Evolutionary conservation across 2,888 invertebrate genomes (phyloP).

Genomic region (Agrochola circellaris): DNA sequence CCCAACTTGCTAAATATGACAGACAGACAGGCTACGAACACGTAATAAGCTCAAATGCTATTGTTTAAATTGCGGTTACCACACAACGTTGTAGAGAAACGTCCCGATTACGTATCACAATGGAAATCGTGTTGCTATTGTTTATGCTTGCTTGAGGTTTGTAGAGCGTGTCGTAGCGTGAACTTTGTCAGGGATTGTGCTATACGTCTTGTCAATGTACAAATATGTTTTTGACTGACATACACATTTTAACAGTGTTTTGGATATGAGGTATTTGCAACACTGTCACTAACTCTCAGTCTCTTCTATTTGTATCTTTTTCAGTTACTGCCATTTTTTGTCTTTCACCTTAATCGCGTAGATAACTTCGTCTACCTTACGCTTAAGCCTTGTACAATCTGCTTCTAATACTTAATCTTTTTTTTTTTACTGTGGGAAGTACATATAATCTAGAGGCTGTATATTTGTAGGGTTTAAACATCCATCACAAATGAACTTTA

Average conservation of each 20-base stretch:
- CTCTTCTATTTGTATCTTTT: not conserved
- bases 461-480: not conserved
- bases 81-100: slow-evolving; percentile 54
- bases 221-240: slow-evolving; percentile 33
- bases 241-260: slow-evolving; percentile 13
- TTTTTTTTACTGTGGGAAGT: not conserved
- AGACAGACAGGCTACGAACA: slow-evolving; percentile 66
- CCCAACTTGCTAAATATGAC: slow-evolving; percentile 62
- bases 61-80: slow-evolving; percentile 76
- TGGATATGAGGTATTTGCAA: not conserved
- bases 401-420: not conserved
- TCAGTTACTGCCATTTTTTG: not conserved
- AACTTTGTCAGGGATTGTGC: slow-evolving; percentile 40
- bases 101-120: slow-evolving; percentile 62
- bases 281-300: not conserved
- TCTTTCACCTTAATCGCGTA: no score
- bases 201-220: slow-evolving; percentile 43
- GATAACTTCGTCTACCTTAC: not conserved
- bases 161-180: slow-evolving; percentile 42
- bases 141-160: slow-evolving; percentile 54
- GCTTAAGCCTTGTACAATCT: not conserved
- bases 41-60: slow-evolving; percentile 77
- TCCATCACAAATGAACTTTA: not conserved
- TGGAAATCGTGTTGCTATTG: slow-evolving; percentile 65
- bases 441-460: not conserved